These are phyloP conservation scores for Aradophagus sp. DNA, from an alignment of 1,140 invertebrate genomes.

Conservation along the genomic window DNA sequence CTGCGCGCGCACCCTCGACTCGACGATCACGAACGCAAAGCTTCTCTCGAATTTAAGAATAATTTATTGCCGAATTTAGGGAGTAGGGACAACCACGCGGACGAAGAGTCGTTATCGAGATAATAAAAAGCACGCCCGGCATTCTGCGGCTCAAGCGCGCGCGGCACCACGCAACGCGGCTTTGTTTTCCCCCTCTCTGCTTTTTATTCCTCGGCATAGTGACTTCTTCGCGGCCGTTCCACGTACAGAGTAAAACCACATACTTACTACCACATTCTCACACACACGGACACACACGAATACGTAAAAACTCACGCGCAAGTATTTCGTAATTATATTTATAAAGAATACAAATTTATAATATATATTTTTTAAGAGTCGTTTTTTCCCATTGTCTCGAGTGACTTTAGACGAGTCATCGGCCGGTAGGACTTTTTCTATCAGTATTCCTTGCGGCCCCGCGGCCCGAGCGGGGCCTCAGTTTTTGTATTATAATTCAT, in stretches of 20 bases:
- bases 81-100: conserved; percentile 36
- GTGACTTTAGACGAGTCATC: conserved; percentile 54
- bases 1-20: conserved; percentile 60
- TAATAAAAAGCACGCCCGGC: conserved; percentile 31
- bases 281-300: too few species aligned
- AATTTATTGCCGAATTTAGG: conserved; percentile 59
- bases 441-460: conserved; percentile 55
- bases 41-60: conserved; percentile 58
- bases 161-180: too few species aligned
- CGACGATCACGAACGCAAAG: conserved; percentile 30
- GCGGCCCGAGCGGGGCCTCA: conserved; percentile 1
- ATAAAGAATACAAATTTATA: conserved; percentile 64
- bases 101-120: conserved; percentile 46
- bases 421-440: conserved; percentile 59
- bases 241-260: conserved; percentile 34
- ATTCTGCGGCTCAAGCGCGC: too few species aligned
- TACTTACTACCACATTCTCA: conserved; percentile 31
- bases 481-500: conserved; percentile 57
- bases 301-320: conserved; percentile 57
- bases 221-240: conserved; percentile 37
- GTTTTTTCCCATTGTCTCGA: conserved; percentile 62
- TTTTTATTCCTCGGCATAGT: conserved; percentile 44
- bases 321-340: conserved; percentile 64
- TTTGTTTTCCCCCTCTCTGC: conserved; percentile 10
- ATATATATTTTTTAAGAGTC: conserved; percentile 63